Evolutionary conservation across 2,113 vertebrate species (phyloP).

Genomic region (Epinephelus moara): DNA sequence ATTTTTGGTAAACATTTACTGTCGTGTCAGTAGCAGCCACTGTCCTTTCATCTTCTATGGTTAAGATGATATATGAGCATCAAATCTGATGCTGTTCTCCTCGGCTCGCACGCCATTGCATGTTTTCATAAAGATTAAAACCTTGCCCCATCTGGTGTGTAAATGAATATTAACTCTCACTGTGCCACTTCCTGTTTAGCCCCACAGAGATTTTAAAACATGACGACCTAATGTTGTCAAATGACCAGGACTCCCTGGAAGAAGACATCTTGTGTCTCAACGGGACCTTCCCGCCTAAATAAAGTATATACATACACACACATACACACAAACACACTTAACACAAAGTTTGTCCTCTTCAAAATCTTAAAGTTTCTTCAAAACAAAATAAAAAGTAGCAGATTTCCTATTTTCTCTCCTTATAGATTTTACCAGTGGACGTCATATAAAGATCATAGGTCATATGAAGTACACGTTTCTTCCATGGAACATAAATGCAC

Average conservation of each 20-base stretch:
- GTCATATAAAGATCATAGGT: not conserved
- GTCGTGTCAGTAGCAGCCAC: not conserved
- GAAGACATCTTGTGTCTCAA: too few species aligned
- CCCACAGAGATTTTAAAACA: not conserved
- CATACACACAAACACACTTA: not conserved
- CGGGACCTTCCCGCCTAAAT: too few species aligned
- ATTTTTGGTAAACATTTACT: not conserved
- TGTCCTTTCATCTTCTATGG: not conserved
- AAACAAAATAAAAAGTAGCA: not conserved
- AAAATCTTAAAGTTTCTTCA: not conserved
- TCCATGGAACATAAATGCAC: slow-evolving; percentile 48
- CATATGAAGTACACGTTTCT: slow-evolving; percentile 13
- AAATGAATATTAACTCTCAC: slow-evolving; percentile 9
- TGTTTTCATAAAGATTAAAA: slow-evolving; percentile 50
- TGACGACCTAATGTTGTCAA: not conserved
- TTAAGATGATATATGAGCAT: not conserved
- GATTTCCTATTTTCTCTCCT: not conserved
- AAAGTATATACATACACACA: too few species aligned
- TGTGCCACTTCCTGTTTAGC: slow-evolving; percentile 3
- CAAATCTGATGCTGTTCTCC: not conserved
- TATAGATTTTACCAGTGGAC: not conserved
- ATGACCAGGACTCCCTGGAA: too few species aligned
- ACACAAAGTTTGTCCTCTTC: not conserved
- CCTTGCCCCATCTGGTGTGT: slow-evolving; percentile 30
- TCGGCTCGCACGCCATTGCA: slow-evolving; percentile 1